Conservation (phyloP, 1,140 invertebrate genomes). For the Pseudoatta argentina region DNA sequence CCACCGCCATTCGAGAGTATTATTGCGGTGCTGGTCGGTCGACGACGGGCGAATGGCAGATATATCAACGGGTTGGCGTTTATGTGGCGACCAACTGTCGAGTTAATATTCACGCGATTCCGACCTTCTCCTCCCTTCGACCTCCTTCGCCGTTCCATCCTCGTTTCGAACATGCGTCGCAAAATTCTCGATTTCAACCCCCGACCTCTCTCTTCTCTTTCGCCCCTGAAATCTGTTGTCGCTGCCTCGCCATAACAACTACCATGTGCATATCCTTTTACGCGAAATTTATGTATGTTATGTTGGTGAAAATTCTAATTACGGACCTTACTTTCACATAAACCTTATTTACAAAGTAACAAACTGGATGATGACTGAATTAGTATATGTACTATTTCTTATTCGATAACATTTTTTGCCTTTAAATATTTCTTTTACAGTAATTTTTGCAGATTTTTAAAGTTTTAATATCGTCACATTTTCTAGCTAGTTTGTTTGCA, state of each 20-base stretch:
- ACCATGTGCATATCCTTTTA: neutral
- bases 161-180: slow-evolving; percentile 28
- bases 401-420: neutral
- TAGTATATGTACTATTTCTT: neutral
- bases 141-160: neutral
- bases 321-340: neutral
- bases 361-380: neutral
- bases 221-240: neutral
- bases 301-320: slow-evolving; percentile 26
- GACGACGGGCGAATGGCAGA: slow-evolving; percentile 50
- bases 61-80: slow-evolving; percentile 79
- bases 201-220: neutral
- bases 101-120: slow-evolving; percentile 81
- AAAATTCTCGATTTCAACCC: slow-evolving; percentile 34
- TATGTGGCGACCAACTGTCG: slow-evolving; percentile 81
- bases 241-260: slow-evolving; percentile 2
- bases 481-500: neutral
- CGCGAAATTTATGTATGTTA: neutral
- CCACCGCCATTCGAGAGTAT: slow-evolving; percentile 70
- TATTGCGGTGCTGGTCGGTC: slow-evolving; percentile 70
- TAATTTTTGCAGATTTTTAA: neutral
- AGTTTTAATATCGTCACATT: neutral
- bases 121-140: slow-evolving; percentile 26
- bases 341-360: neutral
- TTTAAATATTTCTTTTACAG: neutral